These are phyloP conservation scores for Cricetomys ansorgei DNA, from an alignment of 2,113 vertebrate genomes.

Conservation along the genomic window DNA sequence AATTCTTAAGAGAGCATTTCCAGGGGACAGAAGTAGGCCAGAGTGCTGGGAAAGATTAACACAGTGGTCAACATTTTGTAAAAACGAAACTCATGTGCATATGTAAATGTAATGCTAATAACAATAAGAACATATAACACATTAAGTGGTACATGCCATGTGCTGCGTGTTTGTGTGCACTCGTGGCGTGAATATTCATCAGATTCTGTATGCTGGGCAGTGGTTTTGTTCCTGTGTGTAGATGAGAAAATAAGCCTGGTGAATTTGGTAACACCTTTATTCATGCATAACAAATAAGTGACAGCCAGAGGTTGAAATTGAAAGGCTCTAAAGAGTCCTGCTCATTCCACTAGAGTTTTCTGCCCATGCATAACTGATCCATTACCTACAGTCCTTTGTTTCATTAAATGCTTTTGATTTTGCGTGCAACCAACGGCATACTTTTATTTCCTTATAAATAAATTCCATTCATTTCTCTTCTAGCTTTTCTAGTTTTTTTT, in stretches of 20 bases:
- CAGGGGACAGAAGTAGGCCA: neutral
- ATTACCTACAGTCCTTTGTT: neutral
- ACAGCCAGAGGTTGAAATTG: neutral
- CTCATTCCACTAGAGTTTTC: neutral
- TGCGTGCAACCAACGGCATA: neutral
- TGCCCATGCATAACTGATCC: neutral
- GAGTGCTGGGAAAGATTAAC: neutral
- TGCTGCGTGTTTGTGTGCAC: neutral
- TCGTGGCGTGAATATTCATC: neutral
- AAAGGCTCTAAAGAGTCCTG: neutral
- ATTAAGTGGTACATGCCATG: too few species aligned
- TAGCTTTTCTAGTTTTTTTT: too few species aligned
- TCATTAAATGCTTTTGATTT: constrained; percentile 16
- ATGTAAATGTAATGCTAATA: neutral
- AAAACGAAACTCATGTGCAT: neutral
- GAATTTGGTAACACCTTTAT: neutral
- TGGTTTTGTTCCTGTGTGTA: neutral
- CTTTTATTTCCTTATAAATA: constrained; percentile 41
- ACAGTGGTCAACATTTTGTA: neutral
- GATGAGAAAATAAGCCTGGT: neutral
- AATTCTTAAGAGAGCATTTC: neutral
- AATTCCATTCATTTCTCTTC: neutral
- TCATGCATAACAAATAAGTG: neutral
- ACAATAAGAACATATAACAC: neutral
- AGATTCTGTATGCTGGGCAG: neutral